Conservation (phyloP, 1,140 invertebrate genomes). For the Dreissena polymorpha region DNA sequence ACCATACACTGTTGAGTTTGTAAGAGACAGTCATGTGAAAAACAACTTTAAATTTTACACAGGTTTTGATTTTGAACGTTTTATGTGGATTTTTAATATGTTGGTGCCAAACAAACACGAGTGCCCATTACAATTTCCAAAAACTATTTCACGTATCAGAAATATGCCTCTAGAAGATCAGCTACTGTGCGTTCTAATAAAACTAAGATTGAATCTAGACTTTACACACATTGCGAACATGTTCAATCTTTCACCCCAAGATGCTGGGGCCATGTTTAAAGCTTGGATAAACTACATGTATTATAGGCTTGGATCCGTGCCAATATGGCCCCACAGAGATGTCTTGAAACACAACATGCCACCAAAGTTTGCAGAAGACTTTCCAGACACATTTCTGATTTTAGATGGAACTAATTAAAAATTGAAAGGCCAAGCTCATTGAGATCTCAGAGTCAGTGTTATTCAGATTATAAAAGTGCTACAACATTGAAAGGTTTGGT, state of each 20-base stretch:
- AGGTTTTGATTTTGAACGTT: constrained; percentile 23
- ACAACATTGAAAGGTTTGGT: constrained; percentile 51
- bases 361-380: constrained; percentile 40
- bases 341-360: constrained; percentile 52
- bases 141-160: not conserved
- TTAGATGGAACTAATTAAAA: constrained; percentile 58
- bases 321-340: constrained; percentile 50
- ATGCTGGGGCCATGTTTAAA: constrained; percentile 42
- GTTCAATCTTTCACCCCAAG: constrained; percentile 37
- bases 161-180: constrained; percentile 28
- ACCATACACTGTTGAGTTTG: not conserved
- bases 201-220: constrained; percentile 21
- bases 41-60: constrained; percentile 45
- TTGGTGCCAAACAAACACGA: constrained; percentile 7
- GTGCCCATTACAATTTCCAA: constrained; percentile 2
- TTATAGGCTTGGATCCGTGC: constrained; percentile 47
- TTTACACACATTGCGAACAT: constrained; percentile 25
- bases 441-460: constrained; percentile 44
- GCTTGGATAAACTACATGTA: constrained; percentile 54
- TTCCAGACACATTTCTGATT: constrained; percentile 43
- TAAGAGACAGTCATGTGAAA: constrained; percentile 4
- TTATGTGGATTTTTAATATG: constrained; percentile 29
- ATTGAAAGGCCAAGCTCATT: constrained; percentile 30
- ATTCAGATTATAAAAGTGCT: constrained; percentile 34
- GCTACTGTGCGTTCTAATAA: constrained; percentile 21